phyloP scores from a whole-genome alignment of 1,140 invertebrate genomes.

The Euwallacea fornicatus region DNA sequence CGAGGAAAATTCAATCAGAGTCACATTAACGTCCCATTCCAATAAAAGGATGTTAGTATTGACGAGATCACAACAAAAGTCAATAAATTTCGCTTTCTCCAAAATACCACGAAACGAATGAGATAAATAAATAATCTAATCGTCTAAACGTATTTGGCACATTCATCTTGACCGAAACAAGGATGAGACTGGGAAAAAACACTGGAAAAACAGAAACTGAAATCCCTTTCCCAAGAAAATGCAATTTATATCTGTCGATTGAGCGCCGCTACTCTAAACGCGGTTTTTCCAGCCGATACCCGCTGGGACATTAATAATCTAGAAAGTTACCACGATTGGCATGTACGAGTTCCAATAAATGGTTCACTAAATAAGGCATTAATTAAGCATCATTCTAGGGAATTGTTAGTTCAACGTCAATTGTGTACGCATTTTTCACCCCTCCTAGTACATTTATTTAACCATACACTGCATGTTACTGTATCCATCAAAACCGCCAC shows the following conservation, averaged over 20 bases:
- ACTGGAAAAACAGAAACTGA: constrained; percentile 29
- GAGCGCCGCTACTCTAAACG: constrained; percentile 28
- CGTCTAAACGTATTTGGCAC: constrained; percentile 31
- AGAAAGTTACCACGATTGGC: constrained; percentile 30
- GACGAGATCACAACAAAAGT: constrained; percentile 25
- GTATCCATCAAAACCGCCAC: too few relatives aligned
- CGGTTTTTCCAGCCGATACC: constrained; percentile 28
- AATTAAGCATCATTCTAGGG: constrained; percentile 19
- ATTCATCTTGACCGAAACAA: constrained; percentile 33
- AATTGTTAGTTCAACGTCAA: too few relatives aligned
- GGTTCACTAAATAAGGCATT: constrained; percentile 29
- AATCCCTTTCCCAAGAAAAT: constrained; percentile 30
- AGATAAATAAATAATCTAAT: constrained; percentile 32
- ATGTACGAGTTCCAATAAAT: constrained; percentile 27
- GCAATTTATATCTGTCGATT: constrained; percentile 34
- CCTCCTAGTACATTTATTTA: too few relatives aligned
- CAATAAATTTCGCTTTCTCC: constrained; percentile 25
- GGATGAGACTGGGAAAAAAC: constrained; percentile 27
- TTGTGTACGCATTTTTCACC: too few relatives aligned
- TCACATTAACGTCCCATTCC: constrained; percentile 1
- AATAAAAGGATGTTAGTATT: constrained; percentile 16
- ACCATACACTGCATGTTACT: too few relatives aligned
- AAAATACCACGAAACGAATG: constrained; percentile 25
- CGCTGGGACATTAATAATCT: constrained; percentile 27
- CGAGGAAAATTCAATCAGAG: background rate